These are phyloP conservation scores for Heliconius ismenius DNA, from an alignment of 2,888 invertebrate genomes.

Conservation along the genomic window DNA sequence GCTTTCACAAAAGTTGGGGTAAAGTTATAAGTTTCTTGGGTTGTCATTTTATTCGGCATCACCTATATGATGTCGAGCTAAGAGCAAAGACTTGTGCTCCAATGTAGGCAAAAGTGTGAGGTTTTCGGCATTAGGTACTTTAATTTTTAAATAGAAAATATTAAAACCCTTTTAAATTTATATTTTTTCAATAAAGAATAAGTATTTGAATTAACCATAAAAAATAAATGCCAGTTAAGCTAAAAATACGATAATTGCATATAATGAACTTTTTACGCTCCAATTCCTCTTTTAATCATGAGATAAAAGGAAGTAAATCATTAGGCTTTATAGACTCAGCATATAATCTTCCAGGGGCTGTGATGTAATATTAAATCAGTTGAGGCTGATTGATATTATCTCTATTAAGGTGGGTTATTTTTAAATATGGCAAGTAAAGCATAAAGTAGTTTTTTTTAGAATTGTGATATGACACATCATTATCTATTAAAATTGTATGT, in stretches of 20 bases:
- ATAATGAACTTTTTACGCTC: slow-evolving; percentile 9
- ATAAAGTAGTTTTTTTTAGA: not conserved
- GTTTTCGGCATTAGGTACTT: not conserved
- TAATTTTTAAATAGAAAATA: not conserved
- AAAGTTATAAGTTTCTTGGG: slow-evolving; percentile 21
- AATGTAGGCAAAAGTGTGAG: slow-evolving; percentile 18
- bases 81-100: slow-evolving; percentile 32
- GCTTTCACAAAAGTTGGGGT: not conserved
- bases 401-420: not conserved
- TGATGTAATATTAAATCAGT: slow-evolving; percentile 4
- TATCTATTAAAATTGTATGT: not conserved
- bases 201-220: not conserved
- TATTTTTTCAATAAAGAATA: not conserved
- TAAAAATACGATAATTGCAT: slow-evolving; percentile 1
- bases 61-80: slow-evolving; percentile 26
- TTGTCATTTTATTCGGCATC: slow-evolving; percentile 23
- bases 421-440: not conserved
- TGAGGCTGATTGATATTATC: not conserved
- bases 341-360: not conserved
- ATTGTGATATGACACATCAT: not conserved
- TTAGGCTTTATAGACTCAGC: slow-evolving; percentile 5
- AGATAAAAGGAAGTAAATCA: slow-evolving; percentile 18
- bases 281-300: slow-evolving; percentile 7
- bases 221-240: slow-evolving; percentile 6
- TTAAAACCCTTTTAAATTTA: not conserved